Evolutionary conservation across 2,888 invertebrate genomes (phyloP), one percentile per base, ranked within the genome.

Genomic region (Philereme vetulata): DNA sequence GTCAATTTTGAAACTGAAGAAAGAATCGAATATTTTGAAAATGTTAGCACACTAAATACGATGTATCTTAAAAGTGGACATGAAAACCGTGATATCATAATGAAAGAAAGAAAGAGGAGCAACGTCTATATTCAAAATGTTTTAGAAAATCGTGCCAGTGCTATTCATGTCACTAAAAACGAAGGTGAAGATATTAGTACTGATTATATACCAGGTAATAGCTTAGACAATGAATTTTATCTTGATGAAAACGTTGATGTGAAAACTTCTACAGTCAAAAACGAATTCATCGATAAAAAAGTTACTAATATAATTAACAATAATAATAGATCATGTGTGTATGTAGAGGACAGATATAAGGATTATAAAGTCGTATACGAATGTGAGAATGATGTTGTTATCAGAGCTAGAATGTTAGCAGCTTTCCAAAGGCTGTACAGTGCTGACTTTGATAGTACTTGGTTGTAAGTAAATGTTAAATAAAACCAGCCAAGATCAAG

Each of bases 351-450:
- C 42, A 65, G 65, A 52, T 66, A 56, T 54, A 67, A 64, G 51
- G 63, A 67, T 47, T 65, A 52, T 66, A 70, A 65, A 42, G 10
- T 67, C 8, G 66, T 70, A 51, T 65, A 70, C 56, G 65, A 66
- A 51, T 60, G 56, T 52, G 60, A 64, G 49, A 76, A 77, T 64
- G 86, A 84, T 36, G 71, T 74, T 3, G 77, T 70, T 7, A 67
- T 61, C 4, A 75, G 89, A 3, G 84, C 83, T 0, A 81, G 77
- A 55, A 71, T 74, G 2, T 43, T 72, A 52, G 69, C 69, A 6
- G 71, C 71, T 36, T 60, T 68, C 6, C 64, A 71, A 62, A 72
- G 78, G 44, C 61, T 83, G 50, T 78, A 75, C 33, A 74, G 80
- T 55, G 59, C 70, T 5, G 80, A 79, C 60, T 75, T 72, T 64